Evolutionary conservation across 2,888 invertebrate species (phyloP), one percentile per base, ranked within the genome.

Genomic region (Oligia fasciuncula): DNA sequence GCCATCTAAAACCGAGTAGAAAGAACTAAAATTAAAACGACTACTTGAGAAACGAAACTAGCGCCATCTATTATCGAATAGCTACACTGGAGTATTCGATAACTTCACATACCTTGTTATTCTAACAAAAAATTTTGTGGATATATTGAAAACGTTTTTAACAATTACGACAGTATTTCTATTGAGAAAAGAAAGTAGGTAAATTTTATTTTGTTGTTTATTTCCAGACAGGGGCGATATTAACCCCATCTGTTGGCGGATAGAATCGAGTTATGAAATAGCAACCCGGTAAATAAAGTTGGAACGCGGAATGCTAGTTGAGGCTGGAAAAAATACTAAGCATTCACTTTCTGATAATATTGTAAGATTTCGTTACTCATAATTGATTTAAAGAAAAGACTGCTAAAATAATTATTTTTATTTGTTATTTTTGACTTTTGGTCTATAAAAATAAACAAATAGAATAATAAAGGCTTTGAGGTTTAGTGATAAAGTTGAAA

Each of bases 51-150:
- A 70, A 9, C 23, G 0, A 70, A 29, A n/a, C 14, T 73, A 69
- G 13, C 79, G 90, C 82, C 87, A 89, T 88, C 91, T 90, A 14
- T 84, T 80, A 73, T 69, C 57, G 76, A 88, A 78, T 89, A 85
- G 90, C 49, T 3, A 13, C 1, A 74, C n/a, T 17, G 23, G 9
- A 43, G 14, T 29, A 6, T 14, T 43, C 2, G 2, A n/a, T 17
- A n/a, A 11, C 5, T 49, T 51, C 0, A 13, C 17, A 4, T 9
- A 4, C 6, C 1, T 46, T 11, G 0, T 43, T 29, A 17, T 11
- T 0, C 6, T 0, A 0, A 6, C 0, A 29, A 11, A 13, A 1
- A 13, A 43, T 35, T 17, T 43, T 0, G 4, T 1, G 9, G 4
- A 43, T 35, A 35, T 6, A 29, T 8, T 17, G 0, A 46, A 43